Evolutionary conservation across 2,888 invertebrate genomes (phyloP).

Genomic region (Matsumyia berberina): DNA sequence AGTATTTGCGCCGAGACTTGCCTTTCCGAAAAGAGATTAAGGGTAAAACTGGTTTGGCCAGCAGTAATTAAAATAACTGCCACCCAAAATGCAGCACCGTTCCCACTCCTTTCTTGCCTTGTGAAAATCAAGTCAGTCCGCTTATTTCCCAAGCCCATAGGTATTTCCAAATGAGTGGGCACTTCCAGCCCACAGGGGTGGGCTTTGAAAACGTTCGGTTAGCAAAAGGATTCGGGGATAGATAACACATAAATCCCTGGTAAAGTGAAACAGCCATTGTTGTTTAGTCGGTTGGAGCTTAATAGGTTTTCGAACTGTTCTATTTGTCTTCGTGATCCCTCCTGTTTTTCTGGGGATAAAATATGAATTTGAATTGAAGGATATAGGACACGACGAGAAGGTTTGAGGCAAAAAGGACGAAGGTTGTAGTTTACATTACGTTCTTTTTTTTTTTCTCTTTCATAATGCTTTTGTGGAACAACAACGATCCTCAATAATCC

Average conservation of each 20-base stretch:
- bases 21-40: conserved; percentile 33
- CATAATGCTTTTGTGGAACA: conserved; percentile 22
- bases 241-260: conserved; percentile 59
- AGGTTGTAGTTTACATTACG: conserved; percentile 3
- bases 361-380: conserved; percentile 54
- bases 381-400: conserved; percentile 6
- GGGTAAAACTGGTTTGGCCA: conserved; percentile 30
- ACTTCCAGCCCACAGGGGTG: not conserved
- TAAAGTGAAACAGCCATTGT: conserved; percentile 47
- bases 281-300: conserved; percentile 54
- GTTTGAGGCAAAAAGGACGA: conserved; percentile 25
- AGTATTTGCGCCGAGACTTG: conserved; percentile 33
- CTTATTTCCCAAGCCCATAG: not conserved
- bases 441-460: conserved; percentile 7
- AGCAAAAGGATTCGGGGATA: conserved; percentile 39
- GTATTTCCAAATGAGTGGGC: conserved; percentile 29
- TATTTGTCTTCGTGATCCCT: conserved; percentile 46
- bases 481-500: conserved; percentile 60
- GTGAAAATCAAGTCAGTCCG: conserved; percentile 16
- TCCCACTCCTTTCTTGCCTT: conserved; percentile 3
- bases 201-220: conserved; percentile 44
- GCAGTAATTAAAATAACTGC: conserved; percentile 59
- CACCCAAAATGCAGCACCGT: conserved; percentile 34
- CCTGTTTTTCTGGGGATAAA: not conserved
- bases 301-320: conserved; percentile 58